Base-by-base conservation (phyloP, 2,888 invertebrate genomes). In the Synanthedon vespiformis region DNA sequence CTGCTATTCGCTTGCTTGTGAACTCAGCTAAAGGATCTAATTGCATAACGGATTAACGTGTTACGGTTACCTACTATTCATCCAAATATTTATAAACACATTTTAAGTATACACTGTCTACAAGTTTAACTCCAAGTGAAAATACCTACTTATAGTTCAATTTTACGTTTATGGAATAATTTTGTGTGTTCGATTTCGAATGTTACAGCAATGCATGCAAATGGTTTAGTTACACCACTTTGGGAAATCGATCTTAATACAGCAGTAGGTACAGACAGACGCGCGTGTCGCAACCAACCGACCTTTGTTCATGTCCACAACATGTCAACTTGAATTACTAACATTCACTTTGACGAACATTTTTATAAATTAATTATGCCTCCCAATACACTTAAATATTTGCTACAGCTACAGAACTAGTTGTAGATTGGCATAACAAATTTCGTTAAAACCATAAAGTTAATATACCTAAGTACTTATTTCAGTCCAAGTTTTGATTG, bases 131-230 rank as follows among this genome's bases (percentile, higher is more conserved):
- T 34, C 8, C 34, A 34, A 34, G 2, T 10, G 34, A 34, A 10
- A 34, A 34, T 22, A 22, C 8, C 8, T 34, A 34, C 8, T 34
- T 34, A 34, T 34, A 2, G 34, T 34, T 34, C 10, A 34, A 34
- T 34, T 34, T 34, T 34, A 34, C 34, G 22, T 22, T 5, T 22
- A 22, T 22, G 22, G 22, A 22, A 22, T 22, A 22, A 22, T 22
- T 22, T 22, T 22, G 22, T 22, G 22, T 22, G 5, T 22, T 41
- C 41, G n/a, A 41, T 13, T 41, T 41, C 13, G 34, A 44, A n/a
- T 52, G 47, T 47, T 51, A 59, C 58, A 59, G 57, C 57, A 64
- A 64, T 54, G 48, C 55, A 59, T 58, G 57, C 58, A 59, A 63
- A 59, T 58, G 56, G 55, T 49, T 60, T 58, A 55, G 55, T 49